Evolutionary conservation across 2,888 invertebrate genomes (phyloP), one percentile per base, ranked within the genome.

Genomic region (Chesias legatella): DNA sequence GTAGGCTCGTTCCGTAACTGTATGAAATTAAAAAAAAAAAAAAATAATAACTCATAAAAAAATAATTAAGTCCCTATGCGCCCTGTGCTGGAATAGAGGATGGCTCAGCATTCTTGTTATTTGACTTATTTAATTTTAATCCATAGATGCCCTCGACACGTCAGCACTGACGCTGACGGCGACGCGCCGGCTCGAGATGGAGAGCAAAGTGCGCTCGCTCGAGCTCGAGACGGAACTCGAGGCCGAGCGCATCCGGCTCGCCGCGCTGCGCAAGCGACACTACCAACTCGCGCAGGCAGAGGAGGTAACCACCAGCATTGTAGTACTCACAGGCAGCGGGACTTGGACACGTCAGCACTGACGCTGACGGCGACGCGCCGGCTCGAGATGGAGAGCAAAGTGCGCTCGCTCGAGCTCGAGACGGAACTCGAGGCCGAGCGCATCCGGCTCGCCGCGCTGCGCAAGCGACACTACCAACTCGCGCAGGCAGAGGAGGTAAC

Each of bases 331-430:
- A n/a, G n/a, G n/a, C n/a, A n/a, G n/a, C n/a, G n/a, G n/a, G n/a
- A n/a, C 37, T 89, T 98, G 58, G 98, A 99, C 82, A 94, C 98
- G 62, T 92, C 94, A 1, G 93, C 95, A 55, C 79, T 99, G 50
- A 94, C 95, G 26, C 90, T 98, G 51, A 98, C 98, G 73, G 97
- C 98, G 74, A 96, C 98, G 1, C 98, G 99, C 70, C 92, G 95
- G 23, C 89, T 96, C 60, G 99, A 99, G 90, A 98, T 99, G 96
- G 98, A 99, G 80, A 94, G 97, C 54, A 98, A 98, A 83, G 97
- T 98, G 27, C 92, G 95, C 64, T 95, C 98, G 43, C 88, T 99
- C 53, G 97, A 98, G 83, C 88, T 98, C 56, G 98, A 99, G 77
- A 94, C 94, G 51, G 94, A 94, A 38, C 86, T 99, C 51, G 95